Evolutionary conservation across 1,140 invertebrate genomes (phyloP), one percentile per base, ranked within the genome.

Genomic region (Hypothenemus hampei): DNA sequence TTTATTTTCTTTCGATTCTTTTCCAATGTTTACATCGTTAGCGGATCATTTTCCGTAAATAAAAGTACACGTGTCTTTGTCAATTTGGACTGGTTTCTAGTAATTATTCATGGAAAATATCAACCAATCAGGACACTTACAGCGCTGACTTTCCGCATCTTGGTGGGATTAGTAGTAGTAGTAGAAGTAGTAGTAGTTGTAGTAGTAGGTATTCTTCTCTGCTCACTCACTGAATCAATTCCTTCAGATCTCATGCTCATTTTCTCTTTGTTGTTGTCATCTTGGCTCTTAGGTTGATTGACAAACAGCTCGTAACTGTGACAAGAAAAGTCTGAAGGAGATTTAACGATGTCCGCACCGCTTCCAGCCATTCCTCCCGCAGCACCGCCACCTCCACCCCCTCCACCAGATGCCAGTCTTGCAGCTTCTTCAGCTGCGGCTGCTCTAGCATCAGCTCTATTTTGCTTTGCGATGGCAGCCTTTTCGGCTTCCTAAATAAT

Each of bases 251-350:
- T 81, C 48, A 93, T 85, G 73, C 89, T 92, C 82, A 91, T 90
- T 71, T 87, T 86, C 72, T 94, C 91, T 69, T 89, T 87, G 65
- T 84, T 84, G 77, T 91, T 90, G 68, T 91, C 87, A 62, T 85
- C 83, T 70, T 87, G 86, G 60, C 85, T 85, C 62, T 87, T 88
- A 62, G 90, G 88, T 69, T 90, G 87, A 54, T 85, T 86, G 43
- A 90, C 86, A 74, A 91, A 93, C 40, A 91, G 75, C 73, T 93
- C 91, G 74, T 93, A 93, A 72, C 90, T 92, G 63, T 87, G 84
- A 69, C 87, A 89, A 11, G 91, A 93, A 69, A 87, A 91, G 66
- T 86, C 86, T 29, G 90, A 93, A 6, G 91, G 89, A 22, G 90
- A 92, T 72, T 93, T 91, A 3, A 77, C 78, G 46, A 73, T 68